phyloP scores from a whole-genome alignment of 2,888 invertebrate genomes.

The Tridacna gigas region DNA sequence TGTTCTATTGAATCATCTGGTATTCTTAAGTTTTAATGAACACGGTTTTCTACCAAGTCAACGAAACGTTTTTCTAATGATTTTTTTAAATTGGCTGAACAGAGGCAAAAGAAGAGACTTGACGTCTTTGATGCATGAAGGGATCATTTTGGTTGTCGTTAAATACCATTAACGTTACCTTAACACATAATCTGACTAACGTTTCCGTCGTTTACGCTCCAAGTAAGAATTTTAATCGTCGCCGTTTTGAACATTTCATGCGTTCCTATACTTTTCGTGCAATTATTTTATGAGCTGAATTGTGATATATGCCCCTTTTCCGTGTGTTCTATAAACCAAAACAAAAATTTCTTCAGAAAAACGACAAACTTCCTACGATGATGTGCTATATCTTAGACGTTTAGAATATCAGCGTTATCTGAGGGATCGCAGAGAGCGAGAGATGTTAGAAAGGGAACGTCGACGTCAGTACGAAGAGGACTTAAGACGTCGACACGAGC shows the following conservation, averaged over 20 bases:
- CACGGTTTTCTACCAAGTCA: too few relatives aligned
- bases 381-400: slow-evolving; percentile 44
- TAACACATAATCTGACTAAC: not conserved
- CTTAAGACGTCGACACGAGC: slow-evolving; percentile 39
- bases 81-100: too few relatives aligned
- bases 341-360: slow-evolving; percentile 46
- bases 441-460: slow-evolving; percentile 26
- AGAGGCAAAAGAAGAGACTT: too few relatives aligned
- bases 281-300: too few relatives aligned
- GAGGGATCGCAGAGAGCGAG: slow-evolving; percentile 37
- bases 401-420: slow-evolving; percentile 56
- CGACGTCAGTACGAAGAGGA: slow-evolving; percentile 51
- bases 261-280: too few relatives aligned
- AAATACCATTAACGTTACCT: slow-evolving; percentile 15
- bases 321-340: not conserved
- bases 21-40: too few relatives aligned
- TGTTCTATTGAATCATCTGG: too few relatives aligned
- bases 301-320: too few relatives aligned
- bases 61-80: too few relatives aligned
- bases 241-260: too few relatives aligned
- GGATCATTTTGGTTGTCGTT: not conserved
- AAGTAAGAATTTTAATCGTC: too few relatives aligned
- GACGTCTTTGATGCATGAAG: not conserved
- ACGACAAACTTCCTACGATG: slow-evolving; percentile 53
- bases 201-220: slow-evolving; percentile 11